Conservation (phyloP, 2,888 invertebrate species). For the Choreutis nemorana region DNA sequence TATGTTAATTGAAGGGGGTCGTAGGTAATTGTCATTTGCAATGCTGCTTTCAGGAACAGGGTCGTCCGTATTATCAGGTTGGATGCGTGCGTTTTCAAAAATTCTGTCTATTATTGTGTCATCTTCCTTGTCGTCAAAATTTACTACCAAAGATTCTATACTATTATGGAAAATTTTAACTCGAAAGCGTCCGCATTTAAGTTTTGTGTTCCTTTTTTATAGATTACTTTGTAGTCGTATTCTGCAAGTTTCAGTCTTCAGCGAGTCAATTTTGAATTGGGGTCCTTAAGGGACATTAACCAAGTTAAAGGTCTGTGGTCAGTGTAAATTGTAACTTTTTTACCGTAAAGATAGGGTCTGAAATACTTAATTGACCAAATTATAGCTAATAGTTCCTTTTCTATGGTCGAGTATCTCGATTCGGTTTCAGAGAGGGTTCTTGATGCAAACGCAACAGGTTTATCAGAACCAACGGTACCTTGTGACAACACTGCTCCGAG, state of each 20-base stretch:
- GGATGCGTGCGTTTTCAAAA: background rate
- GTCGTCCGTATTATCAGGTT: background rate
- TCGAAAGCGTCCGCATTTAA: conserved; percentile 19
- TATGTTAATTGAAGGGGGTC: background rate
- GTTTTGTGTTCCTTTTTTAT: conserved; percentile 17
- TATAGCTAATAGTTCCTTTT: conserved; percentile 17
- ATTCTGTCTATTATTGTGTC: background rate
- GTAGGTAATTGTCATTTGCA: no score
- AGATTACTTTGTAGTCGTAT: conserved; percentile 16
- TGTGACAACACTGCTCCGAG: conserved; percentile 19
- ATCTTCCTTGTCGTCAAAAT: background rate
- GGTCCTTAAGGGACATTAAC: conserved; percentile 25
- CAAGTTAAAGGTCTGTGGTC: conserved; percentile 19
- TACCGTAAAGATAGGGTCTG: conserved; percentile 18
- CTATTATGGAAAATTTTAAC: conserved; percentile 10
- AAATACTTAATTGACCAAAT: conserved; percentile 17
- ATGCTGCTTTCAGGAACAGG: background rate
- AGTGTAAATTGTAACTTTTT: conserved; percentile 16
- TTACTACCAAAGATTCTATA: background rate
- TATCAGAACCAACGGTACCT: conserved; percentile 13
- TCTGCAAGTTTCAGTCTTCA: conserved; percentile 24
- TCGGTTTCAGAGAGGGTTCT: conserved; percentile 15
- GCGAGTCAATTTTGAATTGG: conserved; percentile 23
- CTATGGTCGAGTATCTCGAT: conserved; percentile 15
- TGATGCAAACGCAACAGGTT: conserved; percentile 11